Base-by-base conservation (phyloP, 2,797 vertebrate genomes). In the Fistularia tabacaria region DNA sequence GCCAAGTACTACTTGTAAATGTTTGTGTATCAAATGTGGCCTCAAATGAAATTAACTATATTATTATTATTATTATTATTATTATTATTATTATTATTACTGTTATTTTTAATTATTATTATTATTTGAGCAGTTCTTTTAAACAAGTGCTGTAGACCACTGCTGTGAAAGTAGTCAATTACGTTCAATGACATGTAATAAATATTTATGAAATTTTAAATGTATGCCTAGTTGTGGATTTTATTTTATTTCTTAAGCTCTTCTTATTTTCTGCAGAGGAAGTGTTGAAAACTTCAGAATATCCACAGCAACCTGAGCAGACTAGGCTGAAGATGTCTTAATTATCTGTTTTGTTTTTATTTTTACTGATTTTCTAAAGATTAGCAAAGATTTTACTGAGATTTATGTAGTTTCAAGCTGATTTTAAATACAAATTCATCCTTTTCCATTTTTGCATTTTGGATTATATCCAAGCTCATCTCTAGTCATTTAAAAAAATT, bases 1-100 rank as follows among this genome's bases (percentile, higher is more conserved):
- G 92, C 92, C 91, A 91, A 92, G 93, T 93, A 91, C 84, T 87
- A 91, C 89, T 90, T 92, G 91, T 93, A 90, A 92, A 92, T 90
- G 91, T 91, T 90, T 90, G 91, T 93, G 92, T 91, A 92, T 92
- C 89, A 91, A 88, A 92, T 91, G 92, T 94, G 90, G 91, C 92
- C 92, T 93, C 91, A 91, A 91, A 90, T 86, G 76, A 90, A 90
- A 84, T 80, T 82, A 87, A 89, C 76, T 90, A 83, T 87, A 88
- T 84, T 84, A 85, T 80, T 84, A 88, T 68, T 75, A 79, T 74
- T 68, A 82, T 58, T 73, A 75, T 66, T 77, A 86, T 79, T 71
- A 79, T 74, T 66, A 85, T 77, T 78, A 67, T 75, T 71, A 77
- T 77, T 73, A 76, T 73, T 69, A 73, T 77, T 64, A 76, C 6